Evolutionary conservation across 2,888 invertebrate genomes (phyloP), one percentile per base, ranked within the genome.

Genomic region (Cheilosia variabilis): DNA sequence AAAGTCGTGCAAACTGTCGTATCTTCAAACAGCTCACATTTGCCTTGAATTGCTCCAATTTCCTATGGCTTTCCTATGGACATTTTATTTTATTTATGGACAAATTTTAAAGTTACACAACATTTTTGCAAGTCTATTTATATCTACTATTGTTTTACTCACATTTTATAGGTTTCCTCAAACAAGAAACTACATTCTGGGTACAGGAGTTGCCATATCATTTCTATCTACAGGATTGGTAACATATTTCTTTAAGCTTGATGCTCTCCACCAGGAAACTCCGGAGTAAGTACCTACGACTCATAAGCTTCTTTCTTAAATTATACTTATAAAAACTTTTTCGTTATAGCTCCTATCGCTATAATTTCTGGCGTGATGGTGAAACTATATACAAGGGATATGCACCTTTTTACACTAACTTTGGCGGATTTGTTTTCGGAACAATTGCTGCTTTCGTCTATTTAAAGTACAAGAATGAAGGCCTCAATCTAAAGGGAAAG

Each of bases 361-460:
- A 89, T 83, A 77, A 90, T 37, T 89, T 88, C 62, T 91, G 91
- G 76, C 89, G 89, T 2, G 78, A 90, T 15, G 53, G 88, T 27
- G 89, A 88, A 15, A 89, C 89, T 0, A 90, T 90, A n/a, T 89
- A 89, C 52, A 81, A 88, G 15, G 88, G 88, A 10, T 91, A 92
- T 79, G 88, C 88, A 2, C 90, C 91, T 0, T 91, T 90, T 41
- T 91, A 92, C 58, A 90, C 89, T 1, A 91, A 91, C 78, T 84
- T 91, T 17, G 90, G 91, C 7, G 92, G 91, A 24, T 91, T 90
- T 87, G 87, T 90, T 0, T 88, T 89, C 78, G 91, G 92, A 0
- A 87, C 90, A n/a, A 58, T 90, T 0, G 88, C 89, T 27, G 91
- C 88, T 1, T 86, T 89, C 27, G 19, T 90, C 0, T 91, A 90